Conservation (phyloP, 2,797 vertebrate species). For the Buceros bicornis region DNA sequence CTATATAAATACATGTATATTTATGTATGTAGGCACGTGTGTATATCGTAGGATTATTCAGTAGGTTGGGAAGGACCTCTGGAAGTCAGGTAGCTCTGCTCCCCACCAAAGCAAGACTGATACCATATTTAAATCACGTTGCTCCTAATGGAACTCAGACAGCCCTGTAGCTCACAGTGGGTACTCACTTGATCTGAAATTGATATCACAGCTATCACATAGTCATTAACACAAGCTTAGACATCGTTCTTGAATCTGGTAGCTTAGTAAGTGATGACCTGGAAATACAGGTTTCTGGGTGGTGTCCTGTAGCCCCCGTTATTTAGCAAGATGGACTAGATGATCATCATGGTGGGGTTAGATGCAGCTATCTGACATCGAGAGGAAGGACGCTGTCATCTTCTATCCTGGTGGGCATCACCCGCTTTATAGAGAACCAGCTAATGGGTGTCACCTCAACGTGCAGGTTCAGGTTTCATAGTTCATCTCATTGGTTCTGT, state of each 20-base stretch:
- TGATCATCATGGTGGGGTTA: background rate
- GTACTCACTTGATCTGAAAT: background rate
- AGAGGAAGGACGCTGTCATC: background rate
- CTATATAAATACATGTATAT: background rate
- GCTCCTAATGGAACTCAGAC: background rate
- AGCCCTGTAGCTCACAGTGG: background rate
- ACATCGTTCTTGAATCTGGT: background rate
- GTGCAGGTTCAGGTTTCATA: background rate
- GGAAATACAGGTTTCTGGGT: background rate
- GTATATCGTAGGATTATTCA: background rate
- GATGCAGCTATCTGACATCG: background rate
- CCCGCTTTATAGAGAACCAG: rapidly evolving
- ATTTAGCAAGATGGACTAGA: background rate
- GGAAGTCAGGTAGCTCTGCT: background rate
- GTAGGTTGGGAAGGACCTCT: background rate
- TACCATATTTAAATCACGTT: background rate
- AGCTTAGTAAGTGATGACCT: background rate
- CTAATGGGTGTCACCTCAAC: background rate
- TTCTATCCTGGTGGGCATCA: background rate
- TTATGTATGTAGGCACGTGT: background rate
- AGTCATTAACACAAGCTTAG: background rate
- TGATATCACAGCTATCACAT: background rate
- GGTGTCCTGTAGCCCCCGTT: background rate
- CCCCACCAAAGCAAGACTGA: background rate
- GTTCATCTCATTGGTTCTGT: background rate